Percentiles rank a stretch among this genome's conserved stretches.
These are phyloP conservation scores for Maccullochella peelii DNA, from an alignment of 2,113 vertebrate species.

Conservation along the genomic window DNA sequence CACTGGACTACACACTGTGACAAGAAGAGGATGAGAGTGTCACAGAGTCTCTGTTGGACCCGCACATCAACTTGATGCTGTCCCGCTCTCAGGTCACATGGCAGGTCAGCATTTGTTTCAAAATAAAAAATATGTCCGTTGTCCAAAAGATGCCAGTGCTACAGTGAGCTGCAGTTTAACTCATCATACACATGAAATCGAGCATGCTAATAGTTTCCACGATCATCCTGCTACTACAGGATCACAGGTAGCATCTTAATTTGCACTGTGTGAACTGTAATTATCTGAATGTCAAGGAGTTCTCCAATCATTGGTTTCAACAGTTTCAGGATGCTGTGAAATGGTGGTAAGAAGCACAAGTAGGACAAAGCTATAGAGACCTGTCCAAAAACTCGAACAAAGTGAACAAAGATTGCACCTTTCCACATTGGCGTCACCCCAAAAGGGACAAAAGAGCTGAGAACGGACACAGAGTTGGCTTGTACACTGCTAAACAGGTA, in stretches of 20 bases:
- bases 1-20: neutral
- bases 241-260: neutral
- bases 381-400: neutral
- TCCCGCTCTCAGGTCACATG: constrained; percentile 20
- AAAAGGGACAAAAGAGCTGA: neutral
- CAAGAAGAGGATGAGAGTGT: constrained; percentile 1
- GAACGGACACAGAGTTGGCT: neutral
- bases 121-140: neutral
- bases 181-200: neutral
- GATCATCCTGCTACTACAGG: neutral
- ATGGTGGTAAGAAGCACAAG: neutral
- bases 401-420: neutral
- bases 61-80: neutral
- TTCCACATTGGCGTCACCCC: neutral
- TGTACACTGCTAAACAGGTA: neutral
- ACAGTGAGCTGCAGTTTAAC: neutral
- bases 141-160: neutral
- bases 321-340: neutral
- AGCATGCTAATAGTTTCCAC: neutral
- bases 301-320: neutral
- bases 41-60: neutral
- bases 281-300: neutral
- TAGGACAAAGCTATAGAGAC: neutral
- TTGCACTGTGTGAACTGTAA: neutral
- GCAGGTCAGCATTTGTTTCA: constrained; percentile 5